Evolutionary conservation across 2,888 invertebrate species (phyloP), one percentile per base, ranked within the genome.

Genomic region (Sepiola atlantica): DNA sequence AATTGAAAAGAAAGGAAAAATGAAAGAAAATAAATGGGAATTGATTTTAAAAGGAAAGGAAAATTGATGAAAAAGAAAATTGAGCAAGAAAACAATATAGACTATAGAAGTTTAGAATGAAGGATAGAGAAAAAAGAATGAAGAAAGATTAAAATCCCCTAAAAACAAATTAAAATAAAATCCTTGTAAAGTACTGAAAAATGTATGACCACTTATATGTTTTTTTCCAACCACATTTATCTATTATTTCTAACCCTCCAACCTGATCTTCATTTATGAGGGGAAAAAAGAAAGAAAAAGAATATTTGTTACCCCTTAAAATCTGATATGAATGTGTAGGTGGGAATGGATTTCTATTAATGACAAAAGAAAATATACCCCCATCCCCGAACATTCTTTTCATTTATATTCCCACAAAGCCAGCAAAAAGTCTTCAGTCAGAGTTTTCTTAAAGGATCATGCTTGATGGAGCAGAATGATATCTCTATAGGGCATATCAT

Each of bases 401-500:
- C 77, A 77, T 77, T 77, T 77, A 32, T 77, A 77, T n/a, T 77
- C 77, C 77, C 77, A 77, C 77, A 77, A 77, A 77, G n/a, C 77
- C 77, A 77, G n/a, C n/a, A 32, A 32, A 77, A 61, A 77, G 18
- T 77, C 77, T 77, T n/a, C 77, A 77, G 77, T 77, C 77, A 77
- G n/a, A n/a, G 77, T 77, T 77, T 77, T 77, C 77, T 77, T 77
- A 77, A 77, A 77, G 77, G 77, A 14, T n/a, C 77, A 77, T 32
- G 77, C 77, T 77, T n/a, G 77, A 77, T 77, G 16, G n/a, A 77
- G 77, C 77, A 77, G 77, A 77, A 77, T 77, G 77, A 77, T 77
- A 77, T 77, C 77, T 77, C 77, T 77, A 77, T 77, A n/a, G 77
- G 77, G n/a, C 77, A 77, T 77, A 77, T 77, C 77, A 77, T 77